Evolutionary conservation across 2,113 vertebrate genomes (phyloP).

Genomic region (Galbula dea): DNA sequence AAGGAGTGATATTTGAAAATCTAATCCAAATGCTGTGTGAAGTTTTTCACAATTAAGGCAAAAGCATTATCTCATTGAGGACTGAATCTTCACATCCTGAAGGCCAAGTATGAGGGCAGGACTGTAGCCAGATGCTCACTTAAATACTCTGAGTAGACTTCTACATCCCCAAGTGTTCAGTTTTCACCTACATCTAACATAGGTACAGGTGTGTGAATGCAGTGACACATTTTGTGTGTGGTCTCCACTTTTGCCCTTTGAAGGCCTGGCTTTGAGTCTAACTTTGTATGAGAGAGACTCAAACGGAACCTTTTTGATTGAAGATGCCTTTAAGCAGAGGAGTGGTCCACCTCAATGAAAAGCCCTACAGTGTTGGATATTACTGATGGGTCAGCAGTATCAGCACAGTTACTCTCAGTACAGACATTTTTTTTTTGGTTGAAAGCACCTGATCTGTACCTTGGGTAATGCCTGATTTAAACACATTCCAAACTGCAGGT

Average conservation of each 20-base stretch:
- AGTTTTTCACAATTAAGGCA: background rate
- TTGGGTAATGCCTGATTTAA: conserved; percentile 27
- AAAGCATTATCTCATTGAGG: background rate
- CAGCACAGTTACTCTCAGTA: background rate
- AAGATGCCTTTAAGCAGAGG: background rate
- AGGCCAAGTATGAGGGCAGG: background rate
- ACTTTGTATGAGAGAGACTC: background rate
- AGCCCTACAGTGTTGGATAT: background rate
- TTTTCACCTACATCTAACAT: background rate
- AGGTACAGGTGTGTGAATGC: background rate
- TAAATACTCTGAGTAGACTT: background rate
- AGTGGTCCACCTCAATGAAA: background rate
- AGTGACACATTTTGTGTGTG: background rate
- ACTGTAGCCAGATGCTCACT: background rate
- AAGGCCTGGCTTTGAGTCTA: background rate
- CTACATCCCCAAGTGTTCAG: background rate
- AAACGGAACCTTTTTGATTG: background rate
- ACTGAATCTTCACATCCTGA: background rate
- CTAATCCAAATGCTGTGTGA: background rate
- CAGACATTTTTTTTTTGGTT: background rate
- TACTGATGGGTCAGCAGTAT: background rate
- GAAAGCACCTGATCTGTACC: conserved; percentile 38
- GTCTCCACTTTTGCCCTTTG: background rate
- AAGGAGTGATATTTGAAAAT: background rate
- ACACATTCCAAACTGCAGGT: conserved; percentile 8